Base-by-base conservation (phyloP, 2,113 vertebrate species). In the Melanerpes aurifrons region DNA sequence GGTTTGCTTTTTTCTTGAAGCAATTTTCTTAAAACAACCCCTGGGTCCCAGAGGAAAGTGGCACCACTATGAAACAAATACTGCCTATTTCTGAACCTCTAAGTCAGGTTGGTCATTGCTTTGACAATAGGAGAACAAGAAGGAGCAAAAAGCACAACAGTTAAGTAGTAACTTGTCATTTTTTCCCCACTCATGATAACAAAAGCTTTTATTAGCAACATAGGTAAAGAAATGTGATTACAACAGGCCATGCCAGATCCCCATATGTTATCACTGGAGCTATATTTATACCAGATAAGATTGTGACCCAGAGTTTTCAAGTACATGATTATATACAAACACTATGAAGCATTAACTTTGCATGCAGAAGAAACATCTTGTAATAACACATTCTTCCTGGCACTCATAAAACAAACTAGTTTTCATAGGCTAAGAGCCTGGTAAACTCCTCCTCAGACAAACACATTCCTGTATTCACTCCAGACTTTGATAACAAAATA, bases 201-300 rank as follows among this genome's bases (percentile, higher is more conserved):
- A 86, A 87, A 76, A 93, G 90, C 90, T 96, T 90, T 95, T 90
- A 86, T 93, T 96, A 95, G 87, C 80, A 94, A 90, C 93, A 90
- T 83, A 96, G 95, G 92, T 96, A 96, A 93, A 92, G 94, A 95
- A 91, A 92, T 88, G 73, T 50, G 90, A 94, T 95, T 94, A 84
- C 66, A 89, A 66, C 28, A 83, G 86, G 88, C 90, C 61, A 66
- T 74, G 95, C 93, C 96, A 96, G 93, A 95, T 75, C 70, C 92
- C 82, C 83, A 78, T 78, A 74, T 0, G 0, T 71, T 96, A 95
- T 94, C 93, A 62, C 66, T 66, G 58, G 76, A 88, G 86, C 92
- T 96, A 95, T 94, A 96, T 96, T 95, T 96, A 93, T 29, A 95
- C 88, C 1, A 3, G 93, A 86, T 95, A 93, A 96, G 92, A 91